Conservation (phyloP, 2,888 invertebrate genomes). For the Leistus spinibarbis region DNA sequence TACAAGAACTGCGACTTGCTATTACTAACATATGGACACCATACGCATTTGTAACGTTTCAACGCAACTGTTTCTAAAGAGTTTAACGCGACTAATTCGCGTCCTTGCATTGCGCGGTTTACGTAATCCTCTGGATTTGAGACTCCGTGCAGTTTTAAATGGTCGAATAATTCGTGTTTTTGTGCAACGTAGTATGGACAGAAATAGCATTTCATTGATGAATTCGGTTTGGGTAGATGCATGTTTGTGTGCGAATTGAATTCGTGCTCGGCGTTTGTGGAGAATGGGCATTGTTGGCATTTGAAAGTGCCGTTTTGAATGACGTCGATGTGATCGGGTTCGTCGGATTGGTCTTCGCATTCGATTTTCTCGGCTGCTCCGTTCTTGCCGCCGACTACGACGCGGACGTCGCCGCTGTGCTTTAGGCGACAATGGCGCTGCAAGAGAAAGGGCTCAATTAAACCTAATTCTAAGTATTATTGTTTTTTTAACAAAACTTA, state of each 20-base stretch:
- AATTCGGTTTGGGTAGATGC: slow-evolving; percentile 71
- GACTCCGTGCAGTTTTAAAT: slow-evolving; percentile 69
- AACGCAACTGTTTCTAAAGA: slow-evolving; percentile 52
- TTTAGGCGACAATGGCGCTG: slow-evolving; percentile 81
- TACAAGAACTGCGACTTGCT: slow-evolving; percentile 86
- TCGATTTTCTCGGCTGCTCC: slow-evolving; percentile 59
- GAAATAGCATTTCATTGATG: slow-evolving; percentile 78
- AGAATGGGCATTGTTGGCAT: slow-evolving; percentile 78
- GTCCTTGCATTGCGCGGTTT: slow-evolving; percentile 21
- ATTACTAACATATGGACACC: slow-evolving; percentile 85
- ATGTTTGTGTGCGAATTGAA: slow-evolving; percentile 71
- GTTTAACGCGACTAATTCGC: slow-evolving; percentile 41
- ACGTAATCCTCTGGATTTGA: slow-evolving; percentile 65
- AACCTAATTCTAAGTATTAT: background rate
- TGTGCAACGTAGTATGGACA: slow-evolving; percentile 80
- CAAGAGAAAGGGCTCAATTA: slow-evolving; percentile 46
- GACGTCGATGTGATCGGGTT: slow-evolving; percentile 54
- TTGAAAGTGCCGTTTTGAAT: slow-evolving; percentile 54
- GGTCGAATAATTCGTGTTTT: slow-evolving; percentile 71
- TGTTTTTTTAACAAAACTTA: too few species aligned
- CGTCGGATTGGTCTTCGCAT: slow-evolving; percentile 53
- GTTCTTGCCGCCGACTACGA: slow-evolving; percentile 63
- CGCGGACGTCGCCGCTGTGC: slow-evolving; percentile 76
- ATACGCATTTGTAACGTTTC: slow-evolving; percentile 77
- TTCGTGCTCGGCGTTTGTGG: slow-evolving; percentile 63